These are phyloP conservation scores for Calephelis virginiensis DNA, from an alignment of 1,140 invertebrate species.

Conservation along the genomic window DNA sequence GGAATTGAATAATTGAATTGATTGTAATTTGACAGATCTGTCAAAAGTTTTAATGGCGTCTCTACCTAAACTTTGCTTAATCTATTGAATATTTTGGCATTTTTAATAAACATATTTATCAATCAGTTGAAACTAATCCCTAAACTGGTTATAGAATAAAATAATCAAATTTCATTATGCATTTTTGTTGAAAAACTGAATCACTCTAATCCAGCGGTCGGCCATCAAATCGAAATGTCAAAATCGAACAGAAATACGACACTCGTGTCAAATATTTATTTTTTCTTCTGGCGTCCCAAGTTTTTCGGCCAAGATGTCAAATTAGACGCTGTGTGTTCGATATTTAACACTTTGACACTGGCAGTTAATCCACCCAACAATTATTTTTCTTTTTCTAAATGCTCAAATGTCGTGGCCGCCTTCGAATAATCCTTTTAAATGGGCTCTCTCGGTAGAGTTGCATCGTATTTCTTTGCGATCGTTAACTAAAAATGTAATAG, in stretches of 20 bases:
- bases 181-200: slow-evolving; percentile 64
- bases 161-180: slow-evolving; percentile 54
- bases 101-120: slow-evolving; percentile 21
- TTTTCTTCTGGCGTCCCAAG: slow-evolving; percentile 41
- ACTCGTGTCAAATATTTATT: slow-evolving; percentile 64
- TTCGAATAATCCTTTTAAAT: slow-evolving; percentile 73
- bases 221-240: slow-evolving; percentile 57
- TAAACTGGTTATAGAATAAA: slow-evolving; percentile 34
- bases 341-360: slow-evolving; percentile 77
- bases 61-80: background rate
- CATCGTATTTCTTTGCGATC: slow-evolving; percentile 55
- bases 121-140: slow-evolving; percentile 38
- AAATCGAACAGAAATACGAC: slow-evolving; percentile 63
- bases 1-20: no score
- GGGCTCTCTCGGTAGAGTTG: slow-evolving; percentile 57
- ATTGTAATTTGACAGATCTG: no score
- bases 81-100: slow-evolving; percentile 1
- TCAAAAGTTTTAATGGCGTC: no score
- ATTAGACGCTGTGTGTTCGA: slow-evolving; percentile 69
- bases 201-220: slow-evolving; percentile 43
- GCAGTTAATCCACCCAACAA: slow-evolving; percentile 69
- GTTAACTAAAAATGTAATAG: slow-evolving; percentile 51
- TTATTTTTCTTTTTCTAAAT: slow-evolving; percentile 64
- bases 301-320: slow-evolving; percentile 65
- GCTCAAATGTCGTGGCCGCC: slow-evolving; percentile 60